Percentiles rank a stretch among this genome's conserved stretches.
Conservation (phyloP, 2,113 vertebrate genomes). For the Oenanthe melanoleuca region DNA sequence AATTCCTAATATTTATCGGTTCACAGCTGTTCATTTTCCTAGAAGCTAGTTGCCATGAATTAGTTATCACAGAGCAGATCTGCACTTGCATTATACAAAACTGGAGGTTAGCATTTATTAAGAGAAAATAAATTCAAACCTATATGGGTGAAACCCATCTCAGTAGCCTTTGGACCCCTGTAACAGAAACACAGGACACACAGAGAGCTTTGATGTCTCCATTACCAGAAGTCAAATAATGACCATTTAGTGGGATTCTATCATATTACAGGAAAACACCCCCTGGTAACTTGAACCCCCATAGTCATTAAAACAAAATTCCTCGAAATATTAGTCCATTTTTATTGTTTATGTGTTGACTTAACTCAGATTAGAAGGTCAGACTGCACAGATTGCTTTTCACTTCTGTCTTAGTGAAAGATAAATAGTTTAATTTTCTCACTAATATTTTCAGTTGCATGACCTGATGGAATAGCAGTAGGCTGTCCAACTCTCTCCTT, state of each 20-base stretch:
- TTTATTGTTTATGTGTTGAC: slow-evolving; percentile 27
- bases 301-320: neutral
- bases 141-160: neutral
- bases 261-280: slow-evolving; percentile 22
- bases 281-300: neutral
- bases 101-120: neutral
- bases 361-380: slow-evolving; percentile 35
- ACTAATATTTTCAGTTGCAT: neutral
- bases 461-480: neutral
- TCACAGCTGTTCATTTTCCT: neutral
- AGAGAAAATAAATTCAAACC: neutral
- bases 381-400: neutral
- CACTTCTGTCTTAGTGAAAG: neutral
- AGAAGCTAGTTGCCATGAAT: neutral
- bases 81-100: neutral
- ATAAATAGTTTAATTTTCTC: slow-evolving; percentile 17
- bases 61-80: neutral
- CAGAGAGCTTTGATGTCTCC: neutral
- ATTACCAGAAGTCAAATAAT: neutral
- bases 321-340: slow-evolving; percentile 31
- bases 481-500: neutral
- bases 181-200: neutral
- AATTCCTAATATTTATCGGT: neutral
- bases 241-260: neutral
- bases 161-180: neutral